Evolutionary conservation across 2,797 vertebrate genomes (phyloP).

Genomic region (Denticeps clupeoides): DNA sequence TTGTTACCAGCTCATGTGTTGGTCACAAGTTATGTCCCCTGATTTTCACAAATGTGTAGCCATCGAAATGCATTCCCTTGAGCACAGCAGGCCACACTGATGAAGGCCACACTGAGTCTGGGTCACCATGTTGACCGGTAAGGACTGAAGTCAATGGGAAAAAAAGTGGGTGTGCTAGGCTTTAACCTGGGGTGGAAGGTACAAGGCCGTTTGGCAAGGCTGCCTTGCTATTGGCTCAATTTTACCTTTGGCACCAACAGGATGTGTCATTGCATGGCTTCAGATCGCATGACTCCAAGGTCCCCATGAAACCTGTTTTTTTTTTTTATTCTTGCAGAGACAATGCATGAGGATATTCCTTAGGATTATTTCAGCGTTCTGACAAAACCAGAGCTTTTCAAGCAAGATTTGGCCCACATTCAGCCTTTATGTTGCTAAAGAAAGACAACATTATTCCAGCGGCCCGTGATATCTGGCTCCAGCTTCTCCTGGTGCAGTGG

Average conservation of each 20-base stretch:
- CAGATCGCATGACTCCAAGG: too few species aligned
- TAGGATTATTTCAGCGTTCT: too few species aligned
- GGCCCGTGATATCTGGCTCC: conserved; percentile 15
- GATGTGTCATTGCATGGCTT: too few species aligned
- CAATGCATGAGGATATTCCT: too few species aligned
- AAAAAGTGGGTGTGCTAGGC: conserved; percentile 6
- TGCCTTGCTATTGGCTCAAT: background rate
- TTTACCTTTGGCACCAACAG: conserved; percentile 5
- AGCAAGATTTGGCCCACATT: too few species aligned
- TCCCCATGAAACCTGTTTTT: background rate
- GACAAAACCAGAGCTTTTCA: too few species aligned
- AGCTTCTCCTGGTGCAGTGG: conserved; percentile 1
- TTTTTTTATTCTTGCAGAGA: conserved; percentile 8
- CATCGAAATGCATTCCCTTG: background rate
- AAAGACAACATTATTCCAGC: background rate
- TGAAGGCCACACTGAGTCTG: conserved; percentile 15
- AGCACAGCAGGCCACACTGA: background rate
- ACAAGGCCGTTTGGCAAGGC: conserved; percentile 8
- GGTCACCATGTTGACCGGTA: conserved; percentile 10
- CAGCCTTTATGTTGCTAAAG: background rate
- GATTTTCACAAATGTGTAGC: background rate
- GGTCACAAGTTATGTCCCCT: conserved; percentile 6
- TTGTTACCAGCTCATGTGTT: conserved; percentile 1
- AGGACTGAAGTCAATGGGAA: conserved; percentile 10
- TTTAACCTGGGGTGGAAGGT: conserved; percentile 13